Evolutionary conservation across 2,888 invertebrate genomes (phyloP).

Genomic region (Drosophila tanythrix): DNA sequence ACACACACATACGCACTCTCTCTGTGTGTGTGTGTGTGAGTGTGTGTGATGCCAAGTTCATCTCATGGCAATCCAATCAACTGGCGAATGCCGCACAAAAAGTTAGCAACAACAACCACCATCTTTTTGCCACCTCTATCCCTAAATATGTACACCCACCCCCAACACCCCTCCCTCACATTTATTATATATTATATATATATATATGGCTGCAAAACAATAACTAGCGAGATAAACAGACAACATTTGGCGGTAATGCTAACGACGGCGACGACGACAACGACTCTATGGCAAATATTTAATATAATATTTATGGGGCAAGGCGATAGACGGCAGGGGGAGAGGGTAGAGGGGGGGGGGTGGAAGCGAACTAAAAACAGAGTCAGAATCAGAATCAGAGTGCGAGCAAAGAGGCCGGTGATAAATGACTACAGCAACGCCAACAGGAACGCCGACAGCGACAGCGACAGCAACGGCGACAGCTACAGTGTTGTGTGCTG

Average conservation of each 20-base stretch:
- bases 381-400: slow-evolving; percentile 21
- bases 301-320: slow-evolving; percentile 67
- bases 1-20: slow-evolving; percentile 22
- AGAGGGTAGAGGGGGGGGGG: background rate
- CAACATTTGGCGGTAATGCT: slow-evolving; percentile 76
- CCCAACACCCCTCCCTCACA: background rate
- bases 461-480: slow-evolving; percentile 8
- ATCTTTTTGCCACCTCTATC: slow-evolving; percentile 50
- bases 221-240: slow-evolving; percentile 77
- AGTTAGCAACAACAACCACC: slow-evolving; percentile 74
- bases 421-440: slow-evolving; percentile 60
- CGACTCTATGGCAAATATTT: slow-evolving; percentile 75
- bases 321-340: background rate
- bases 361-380: slow-evolving; percentile 1
- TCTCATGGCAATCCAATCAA: slow-evolving; percentile 77
- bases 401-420: slow-evolving; percentile 54
- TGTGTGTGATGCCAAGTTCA: slow-evolving; percentile 52
- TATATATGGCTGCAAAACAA: slow-evolving; percentile 55
- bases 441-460: slow-evolving; percentile 7
- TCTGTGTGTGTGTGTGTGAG: background rate
- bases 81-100: slow-evolving; percentile 55
- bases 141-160: slow-evolving; percentile 12
- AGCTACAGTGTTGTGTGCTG: slow-evolving; percentile 18
- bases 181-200: background rate
- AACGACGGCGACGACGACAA: slow-evolving; percentile 53